phyloP scores from a whole-genome alignment of 2,797 vertebrate species.

The Helarctos malayanus region DNA sequence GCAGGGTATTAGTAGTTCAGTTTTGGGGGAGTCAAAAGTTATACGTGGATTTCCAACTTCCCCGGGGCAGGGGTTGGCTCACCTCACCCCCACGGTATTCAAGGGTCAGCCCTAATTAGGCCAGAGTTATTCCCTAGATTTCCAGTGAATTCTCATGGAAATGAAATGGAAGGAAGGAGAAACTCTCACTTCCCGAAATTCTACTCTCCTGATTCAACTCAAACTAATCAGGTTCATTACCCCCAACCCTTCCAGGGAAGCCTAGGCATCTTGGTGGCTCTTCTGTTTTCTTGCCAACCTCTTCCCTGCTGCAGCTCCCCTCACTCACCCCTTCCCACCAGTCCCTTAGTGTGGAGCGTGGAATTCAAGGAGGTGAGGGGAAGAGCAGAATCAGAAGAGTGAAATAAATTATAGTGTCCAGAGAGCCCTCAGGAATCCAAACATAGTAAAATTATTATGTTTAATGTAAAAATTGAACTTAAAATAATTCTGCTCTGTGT shows the following conservation, averaged over 20 bases:
- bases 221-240: background rate
- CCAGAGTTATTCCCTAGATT: background rate
- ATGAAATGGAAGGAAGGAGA: background rate
- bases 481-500: constrained; percentile 84
- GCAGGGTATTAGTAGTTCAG: background rate
- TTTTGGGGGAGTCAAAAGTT: background rate
- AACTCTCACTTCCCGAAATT: background rate
- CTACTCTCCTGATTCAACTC: background rate
- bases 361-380: background rate
- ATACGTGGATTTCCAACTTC: background rate
- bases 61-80: background rate
- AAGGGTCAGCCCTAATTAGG: background rate
- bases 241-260: background rate
- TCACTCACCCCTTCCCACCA: background rate
- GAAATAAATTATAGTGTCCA: constrained; percentile 78
- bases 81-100: background rate
- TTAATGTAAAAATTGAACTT: constrained; percentile 85
- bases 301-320: background rate
- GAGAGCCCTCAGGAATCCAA: constrained; percentile 80
- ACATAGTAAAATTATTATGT: constrained; percentile 85
- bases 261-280: background rate
- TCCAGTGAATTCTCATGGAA: background rate
- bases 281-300: background rate
- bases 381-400: constrained; percentile 29
- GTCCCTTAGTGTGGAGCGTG: background rate